These are phyloP conservation scores for Gonatopus flavifemur DNA, from an alignment of 1,140 invertebrate genomes.

Conservation along the genomic window DNA sequence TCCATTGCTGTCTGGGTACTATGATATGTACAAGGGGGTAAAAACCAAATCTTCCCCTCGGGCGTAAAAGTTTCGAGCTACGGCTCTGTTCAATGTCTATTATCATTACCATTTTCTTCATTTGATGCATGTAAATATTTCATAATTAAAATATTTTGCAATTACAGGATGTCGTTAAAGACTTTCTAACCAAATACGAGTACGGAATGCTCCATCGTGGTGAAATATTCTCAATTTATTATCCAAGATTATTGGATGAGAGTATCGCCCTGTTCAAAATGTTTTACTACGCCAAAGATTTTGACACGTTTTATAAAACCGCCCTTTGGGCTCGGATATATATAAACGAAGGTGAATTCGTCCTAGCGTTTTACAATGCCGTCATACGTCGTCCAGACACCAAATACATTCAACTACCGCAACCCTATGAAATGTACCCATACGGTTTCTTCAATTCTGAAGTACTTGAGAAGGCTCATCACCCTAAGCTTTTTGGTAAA, in stretches of 20 bases:
- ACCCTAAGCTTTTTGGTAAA: conserved; percentile 33
- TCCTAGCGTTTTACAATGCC: conserved; percentile 62
- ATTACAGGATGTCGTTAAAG: conserved; percentile 40
- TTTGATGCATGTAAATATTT: no score
- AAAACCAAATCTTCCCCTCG: no score
- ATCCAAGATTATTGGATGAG: conserved; percentile 57
- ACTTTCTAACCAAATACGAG: conserved; percentile 43
- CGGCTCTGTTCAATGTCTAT: no score
- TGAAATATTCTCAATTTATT: conserved; percentile 59
- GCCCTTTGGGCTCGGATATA: conserved; percentile 63
- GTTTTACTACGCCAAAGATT: conserved; percentile 66
- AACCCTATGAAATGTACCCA: conserved; percentile 67
- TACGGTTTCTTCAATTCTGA: conserved; percentile 61
- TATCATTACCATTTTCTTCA: no score
- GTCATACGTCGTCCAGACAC: conserved; percentile 63
- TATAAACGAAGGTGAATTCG: conserved; percentile 65
- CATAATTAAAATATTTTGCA: no score
- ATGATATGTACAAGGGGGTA: no score
- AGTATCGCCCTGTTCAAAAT: conserved; percentile 59
- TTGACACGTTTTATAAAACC: conserved; percentile 65
- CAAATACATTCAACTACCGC: conserved; percentile 61
- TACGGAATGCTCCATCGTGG: conserved; percentile 58
- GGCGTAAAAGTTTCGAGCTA: no score
- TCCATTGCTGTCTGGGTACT: no score
- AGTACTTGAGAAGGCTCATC: conserved; percentile 38